Evolutionary conservation across 37 sponge, comb jelly and placozoan species (phyloP), one percentile per base, ranked within the genome.

Genomic region (Aplysina aerophoba): DNA sequence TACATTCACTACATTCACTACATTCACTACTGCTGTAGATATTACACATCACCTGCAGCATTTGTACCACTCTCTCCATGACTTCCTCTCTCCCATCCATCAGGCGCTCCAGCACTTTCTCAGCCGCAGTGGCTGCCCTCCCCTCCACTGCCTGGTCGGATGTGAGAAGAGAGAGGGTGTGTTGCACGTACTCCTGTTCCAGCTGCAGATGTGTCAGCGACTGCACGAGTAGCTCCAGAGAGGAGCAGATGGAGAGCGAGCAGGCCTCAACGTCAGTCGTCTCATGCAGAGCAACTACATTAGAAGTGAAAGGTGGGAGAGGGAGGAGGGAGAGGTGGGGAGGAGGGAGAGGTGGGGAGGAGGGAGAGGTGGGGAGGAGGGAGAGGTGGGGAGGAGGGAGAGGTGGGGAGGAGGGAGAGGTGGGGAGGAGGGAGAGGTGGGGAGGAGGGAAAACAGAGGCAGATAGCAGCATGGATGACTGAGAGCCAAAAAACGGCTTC

Each of bases 221-320:
- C 50, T 84, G 84, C 33, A 79, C 54, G 36, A 91, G 73, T 21
- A 71, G 73, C 56, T 91, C 87, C 65, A 86, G 54, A 0, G 62
- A 60, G 17, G 75, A 56, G 81, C 44, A 87, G 55, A 91, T n/a
- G 3, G 73, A 57, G 41, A 89, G 34, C 27, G 25, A 64, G 68
- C 71, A 33, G 30, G 27, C 55, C 44, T 75, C 78, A 17, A 84
- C 58, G 20, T 84, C 73, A 20, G 58, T 71, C 24, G 55, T 68
- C 73, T 71, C 84, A 27, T 66, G 53, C 24, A 84, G 31, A 8
- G 84, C 72, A 54, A 71, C 84, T 84, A 40, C 50, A 54, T 1
- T 21, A 71, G 35, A 75, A 39, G 24, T 37, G 21, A 40, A 17
- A 11, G 1, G 22, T 37, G 24, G 39, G 40, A 24, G n/a, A 8